A percentile compares a stretch with the other conserved stretches of the same genome.
Conservation (phyloP, 2,797 vertebrate species). For the Megalops cyprinoides region DNA sequence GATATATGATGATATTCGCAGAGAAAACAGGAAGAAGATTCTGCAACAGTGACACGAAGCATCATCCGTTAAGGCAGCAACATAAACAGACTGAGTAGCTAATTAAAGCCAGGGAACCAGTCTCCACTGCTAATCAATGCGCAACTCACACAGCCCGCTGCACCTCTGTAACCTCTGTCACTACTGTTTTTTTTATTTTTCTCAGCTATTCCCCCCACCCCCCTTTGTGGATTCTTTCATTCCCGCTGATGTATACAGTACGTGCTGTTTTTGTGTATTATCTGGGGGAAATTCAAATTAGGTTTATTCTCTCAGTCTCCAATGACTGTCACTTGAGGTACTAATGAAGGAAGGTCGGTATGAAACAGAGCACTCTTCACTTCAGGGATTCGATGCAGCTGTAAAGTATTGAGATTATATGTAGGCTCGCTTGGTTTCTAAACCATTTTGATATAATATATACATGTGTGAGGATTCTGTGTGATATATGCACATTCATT, state of each 20-base stretch:
- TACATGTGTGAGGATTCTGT: neutral
- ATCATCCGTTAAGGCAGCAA: neutral
- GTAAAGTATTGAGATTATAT: neutral
- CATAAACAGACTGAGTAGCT: slow-evolving; percentile 10
- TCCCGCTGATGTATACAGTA: neutral
- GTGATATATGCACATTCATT: too few species aligned
- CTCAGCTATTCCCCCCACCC: neutral
- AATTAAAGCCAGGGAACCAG: slow-evolving; percentile 20
- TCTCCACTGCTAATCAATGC: neutral
- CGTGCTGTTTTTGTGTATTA: slow-evolving; percentile 4
- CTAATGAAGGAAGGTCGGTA: neutral
- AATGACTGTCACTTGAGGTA: neutral
- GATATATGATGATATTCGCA: neutral
- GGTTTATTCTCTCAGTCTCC: neutral
- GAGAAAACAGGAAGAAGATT: neutral
- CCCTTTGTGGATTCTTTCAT: neutral
- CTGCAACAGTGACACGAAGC: neutral
- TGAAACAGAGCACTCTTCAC: neutral
- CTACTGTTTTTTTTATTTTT: neutral
- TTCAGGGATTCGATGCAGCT: neutral
- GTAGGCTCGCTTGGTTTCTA: neutral
- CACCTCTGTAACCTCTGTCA: slow-evolving; percentile 4
- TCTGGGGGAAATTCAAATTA: neutral
- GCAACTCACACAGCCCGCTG: neutral
- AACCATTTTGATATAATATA: neutral